phyloP scores from a whole-genome alignment of 2,797 vertebrate genomes.

The Anableps anableps region DNA sequence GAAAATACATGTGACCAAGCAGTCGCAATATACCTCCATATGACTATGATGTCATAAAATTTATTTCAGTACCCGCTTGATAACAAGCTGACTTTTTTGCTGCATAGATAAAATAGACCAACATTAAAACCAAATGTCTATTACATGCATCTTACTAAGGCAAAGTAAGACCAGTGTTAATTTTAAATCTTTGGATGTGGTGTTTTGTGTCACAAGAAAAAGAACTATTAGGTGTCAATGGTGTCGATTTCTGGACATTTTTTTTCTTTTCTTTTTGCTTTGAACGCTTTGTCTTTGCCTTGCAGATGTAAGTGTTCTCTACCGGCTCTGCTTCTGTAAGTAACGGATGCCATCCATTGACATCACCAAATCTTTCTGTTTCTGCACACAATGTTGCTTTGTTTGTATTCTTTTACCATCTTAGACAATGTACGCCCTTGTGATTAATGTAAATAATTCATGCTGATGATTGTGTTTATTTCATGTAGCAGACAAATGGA shows the following conservation, averaged over 20 bases:
- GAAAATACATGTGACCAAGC: slow-evolving; percentile 4
- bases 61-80: slow-evolving; percentile 2
- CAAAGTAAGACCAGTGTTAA: slow-evolving; percentile 9
- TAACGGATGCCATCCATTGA: slow-evolving; percentile 26
- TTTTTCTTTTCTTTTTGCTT: slow-evolving; percentile 35
- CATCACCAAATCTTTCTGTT: neutral
- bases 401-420: slow-evolving; percentile 58
- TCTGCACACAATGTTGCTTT: slow-evolving; percentile 25
- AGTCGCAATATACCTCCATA: slow-evolving; percentile 9
- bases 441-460: slow-evolving; percentile 80
- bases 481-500: slow-evolving; percentile 83
- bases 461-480: slow-evolving; percentile 75
- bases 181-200: slow-evolving; percentile 35
- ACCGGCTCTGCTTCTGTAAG: slow-evolving; percentile 23
- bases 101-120: slow-evolving; percentile 7
- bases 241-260: slow-evolving; percentile 38
- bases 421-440: slow-evolving; percentile 62
- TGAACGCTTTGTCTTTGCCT: slow-evolving; percentile 38
- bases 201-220: slow-evolving; percentile 41
- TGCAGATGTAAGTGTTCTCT: slow-evolving; percentile 57
- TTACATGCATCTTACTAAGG: slow-evolving; percentile 10
- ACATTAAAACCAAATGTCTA: slow-evolving; percentile 19
- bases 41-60: neutral
- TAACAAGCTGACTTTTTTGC: slow-evolving; percentile 16
- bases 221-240: slow-evolving; percentile 35